Evolutionary conservation across 2,888 invertebrate genomes (phyloP).

Genomic region (Nematopogon swammerdamellus): DNA sequence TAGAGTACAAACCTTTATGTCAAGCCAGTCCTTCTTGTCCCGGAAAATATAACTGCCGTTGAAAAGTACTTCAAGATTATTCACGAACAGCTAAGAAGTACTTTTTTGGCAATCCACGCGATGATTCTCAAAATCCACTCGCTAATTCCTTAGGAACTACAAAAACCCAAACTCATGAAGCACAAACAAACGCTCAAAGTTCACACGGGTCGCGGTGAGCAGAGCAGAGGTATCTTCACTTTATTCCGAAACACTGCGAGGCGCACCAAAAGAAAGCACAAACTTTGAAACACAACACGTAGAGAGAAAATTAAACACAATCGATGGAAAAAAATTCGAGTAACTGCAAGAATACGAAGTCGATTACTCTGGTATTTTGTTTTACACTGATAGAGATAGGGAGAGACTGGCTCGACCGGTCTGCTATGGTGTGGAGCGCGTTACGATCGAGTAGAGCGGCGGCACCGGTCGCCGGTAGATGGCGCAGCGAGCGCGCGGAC

Average conservation of each 20-base stretch:
- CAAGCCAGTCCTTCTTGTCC: too few relatives aligned
- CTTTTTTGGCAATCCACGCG: too few relatives aligned
- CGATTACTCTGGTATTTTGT: background rate
- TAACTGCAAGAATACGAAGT: too few relatives aligned
- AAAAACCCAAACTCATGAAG: too few relatives aligned
- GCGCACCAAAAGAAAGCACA: background rate
- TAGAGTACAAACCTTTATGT: too few relatives aligned
- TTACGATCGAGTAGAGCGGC: too few relatives aligned
- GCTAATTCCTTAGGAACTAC: background rate
- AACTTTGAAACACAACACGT: background rate
- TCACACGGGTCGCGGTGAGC: too few relatives aligned
- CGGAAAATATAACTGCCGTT: too few relatives aligned
- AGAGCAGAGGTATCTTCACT: background rate
- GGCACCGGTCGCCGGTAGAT: background rate
- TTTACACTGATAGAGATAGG: background rate
- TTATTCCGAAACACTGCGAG: background rate
- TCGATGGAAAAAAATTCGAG: background rate
- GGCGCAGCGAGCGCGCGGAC: conserved; percentile 9
- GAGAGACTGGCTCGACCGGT: background rate
- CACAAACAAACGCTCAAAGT: background rate
- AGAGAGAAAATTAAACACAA: background rate
- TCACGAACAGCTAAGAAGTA: too few relatives aligned
- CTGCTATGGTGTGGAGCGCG: too few relatives aligned
- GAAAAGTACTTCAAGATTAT: too few relatives aligned
- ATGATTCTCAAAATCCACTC: too few relatives aligned